These are phyloP conservation scores for Aphelenchoides bicaudatus DNA, from an alignment of 2,888 invertebrate species.

Conservation along the genomic window DNA sequence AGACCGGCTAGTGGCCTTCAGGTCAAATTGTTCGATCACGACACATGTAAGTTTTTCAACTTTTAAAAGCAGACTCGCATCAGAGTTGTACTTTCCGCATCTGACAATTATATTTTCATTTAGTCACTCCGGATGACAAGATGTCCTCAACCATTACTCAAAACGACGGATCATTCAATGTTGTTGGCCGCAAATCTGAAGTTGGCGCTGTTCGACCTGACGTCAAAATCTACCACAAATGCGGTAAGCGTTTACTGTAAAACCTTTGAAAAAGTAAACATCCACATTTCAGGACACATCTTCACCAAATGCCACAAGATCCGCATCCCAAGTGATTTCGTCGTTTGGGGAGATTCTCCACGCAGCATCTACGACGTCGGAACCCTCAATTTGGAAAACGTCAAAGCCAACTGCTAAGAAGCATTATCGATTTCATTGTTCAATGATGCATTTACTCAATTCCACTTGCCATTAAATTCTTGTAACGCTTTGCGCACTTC, in stretches of 20 bases:
- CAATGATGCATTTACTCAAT: too few species aligned
- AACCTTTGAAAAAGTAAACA: too few species aligned
- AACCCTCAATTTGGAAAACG: too few species aligned
- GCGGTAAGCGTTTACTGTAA: too few species aligned
- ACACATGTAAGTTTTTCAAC: too few species aligned
- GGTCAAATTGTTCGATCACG: background rate
- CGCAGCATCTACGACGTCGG: constrained; percentile 3
- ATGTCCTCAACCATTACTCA: background rate
- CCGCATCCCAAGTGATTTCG: constrained; percentile 7
- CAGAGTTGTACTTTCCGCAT: too few species aligned
- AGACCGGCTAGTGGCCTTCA: background rate
- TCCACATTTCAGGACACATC: constrained; percentile 13
- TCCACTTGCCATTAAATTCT: too few species aligned
- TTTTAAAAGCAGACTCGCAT: too few species aligned
- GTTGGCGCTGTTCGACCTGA: constrained; percentile 5
- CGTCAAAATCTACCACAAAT: constrained; percentile 12
- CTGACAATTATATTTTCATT: too few species aligned
- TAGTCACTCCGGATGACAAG: constrained; percentile 10
- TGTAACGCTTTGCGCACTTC: too few species aligned
- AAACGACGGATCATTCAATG: constrained; percentile 1
- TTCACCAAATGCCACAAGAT: constrained; percentile 17
- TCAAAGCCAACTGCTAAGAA: too few species aligned
- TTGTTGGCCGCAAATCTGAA: constrained; percentile 10
- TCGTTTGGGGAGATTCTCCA: background rate
- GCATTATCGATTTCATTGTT: too few species aligned